A percentile compares a stretch with the other conserved stretches of the same genome.
Evolutionary conservation across 2,888 invertebrate genomes (phyloP).

Genomic region (Sarcophaga caerulescens): DNA sequence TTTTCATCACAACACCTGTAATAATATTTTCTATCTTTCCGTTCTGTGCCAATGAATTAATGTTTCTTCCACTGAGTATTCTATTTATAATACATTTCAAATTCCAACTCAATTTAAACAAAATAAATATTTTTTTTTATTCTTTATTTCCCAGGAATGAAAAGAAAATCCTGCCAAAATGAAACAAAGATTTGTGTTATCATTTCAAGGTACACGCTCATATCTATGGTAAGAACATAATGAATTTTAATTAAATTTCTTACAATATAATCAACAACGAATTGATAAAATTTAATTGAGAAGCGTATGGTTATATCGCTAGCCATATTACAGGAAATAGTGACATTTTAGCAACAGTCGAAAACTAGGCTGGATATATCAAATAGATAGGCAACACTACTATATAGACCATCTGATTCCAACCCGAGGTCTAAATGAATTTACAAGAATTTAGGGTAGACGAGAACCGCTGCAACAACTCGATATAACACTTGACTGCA

Average conservation of each 20-base stretch:
- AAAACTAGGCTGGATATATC: too few species aligned
- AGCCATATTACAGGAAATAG: too few species aligned
- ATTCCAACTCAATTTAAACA: constrained; percentile 26
- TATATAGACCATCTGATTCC: too few species aligned
- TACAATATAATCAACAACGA: not conserved
- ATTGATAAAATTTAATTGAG: too few species aligned
- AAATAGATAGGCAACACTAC: too few species aligned
- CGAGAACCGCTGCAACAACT: too few species aligned
- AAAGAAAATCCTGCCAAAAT: not conserved
- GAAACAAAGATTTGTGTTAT: not conserved
- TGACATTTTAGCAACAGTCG: too few species aligned
- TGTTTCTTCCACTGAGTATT: not conserved
- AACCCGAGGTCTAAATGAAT: too few species aligned
- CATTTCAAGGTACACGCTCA: not conserved
- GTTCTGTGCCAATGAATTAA: constrained; percentile 12
- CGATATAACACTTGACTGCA: too few species aligned
- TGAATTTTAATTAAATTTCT: constrained; percentile 54
- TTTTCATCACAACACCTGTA: constrained; percentile 9
- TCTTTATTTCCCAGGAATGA: not conserved
- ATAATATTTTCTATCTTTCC: constrained; percentile 23
- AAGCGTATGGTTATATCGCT: too few species aligned
- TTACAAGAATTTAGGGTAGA: too few species aligned
- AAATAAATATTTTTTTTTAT: constrained; percentile 14
- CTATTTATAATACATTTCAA: constrained; percentile 35
- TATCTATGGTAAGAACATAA: constrained; percentile 11